phyloP scores from a whole-genome alignment of 1,140 invertebrate genomes.

The Drosophila nikananu region DNA sequence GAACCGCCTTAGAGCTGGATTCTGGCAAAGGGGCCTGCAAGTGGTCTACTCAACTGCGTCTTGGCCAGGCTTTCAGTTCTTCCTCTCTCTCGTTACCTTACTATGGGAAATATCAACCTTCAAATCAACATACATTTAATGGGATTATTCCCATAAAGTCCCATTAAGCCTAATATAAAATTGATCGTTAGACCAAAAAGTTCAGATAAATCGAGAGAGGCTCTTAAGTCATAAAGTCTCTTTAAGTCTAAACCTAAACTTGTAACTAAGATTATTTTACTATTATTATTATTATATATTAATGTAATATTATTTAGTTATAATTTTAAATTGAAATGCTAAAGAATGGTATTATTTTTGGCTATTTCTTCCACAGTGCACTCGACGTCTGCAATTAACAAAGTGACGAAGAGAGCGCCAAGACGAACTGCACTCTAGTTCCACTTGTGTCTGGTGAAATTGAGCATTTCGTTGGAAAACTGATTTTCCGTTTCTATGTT shows the following conservation, averaged over 20 bases:
- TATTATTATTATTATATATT: not conserved
- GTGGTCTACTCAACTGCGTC: conserved; percentile 25
- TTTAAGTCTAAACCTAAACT: not conserved
- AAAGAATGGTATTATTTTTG: not conserved
- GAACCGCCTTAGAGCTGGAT: conserved; percentile 24
- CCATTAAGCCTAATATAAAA: not conserved
- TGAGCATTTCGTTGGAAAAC: conserved; percentile 44
- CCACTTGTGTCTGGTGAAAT: conserved; percentile 46
- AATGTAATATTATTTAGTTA: not conserved
- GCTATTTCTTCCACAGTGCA: not conserved
- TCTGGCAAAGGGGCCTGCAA: conserved; percentile 14
- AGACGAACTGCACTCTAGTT: conserved; percentile 13
- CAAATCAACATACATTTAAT: not conserved
- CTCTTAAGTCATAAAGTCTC: not conserved
- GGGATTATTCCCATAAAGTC: not conserved
- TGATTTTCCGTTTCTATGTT: conserved; percentile 35
- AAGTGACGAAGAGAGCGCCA: conserved; percentile 37
- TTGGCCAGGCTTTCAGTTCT: conserved; percentile 5
- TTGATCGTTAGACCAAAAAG: not conserved
- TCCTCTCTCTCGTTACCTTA: not conserved
- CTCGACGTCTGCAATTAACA: conserved; percentile 45
- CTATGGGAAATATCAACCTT: not conserved
- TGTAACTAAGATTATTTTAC: not conserved
- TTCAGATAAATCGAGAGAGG: not conserved
- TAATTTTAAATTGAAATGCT: not conserved